Base-by-base conservation (phyloP, 1,140 invertebrate genomes). In the Leptonema lineaticorne region DNA sequence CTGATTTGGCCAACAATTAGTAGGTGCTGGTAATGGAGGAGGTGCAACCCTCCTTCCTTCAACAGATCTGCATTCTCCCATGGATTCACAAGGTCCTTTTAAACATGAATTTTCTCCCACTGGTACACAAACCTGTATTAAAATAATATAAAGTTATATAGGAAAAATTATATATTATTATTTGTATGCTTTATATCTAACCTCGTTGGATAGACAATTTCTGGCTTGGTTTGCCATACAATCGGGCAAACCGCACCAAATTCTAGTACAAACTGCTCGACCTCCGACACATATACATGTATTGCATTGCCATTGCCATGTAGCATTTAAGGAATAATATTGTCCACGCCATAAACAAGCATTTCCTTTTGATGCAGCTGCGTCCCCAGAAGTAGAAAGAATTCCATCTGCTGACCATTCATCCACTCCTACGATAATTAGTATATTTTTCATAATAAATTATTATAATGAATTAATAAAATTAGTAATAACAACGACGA, bases 161-260 rank as follows among this genome's bases (percentile, higher is more conserved):
- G 2, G 20, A 48, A 48, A 20, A 48, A 4, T 20, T 48, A 48
- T 48, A 22, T 18, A 63, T 41, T 41, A 41, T 11, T 9, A 62
- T 8, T 30, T n/a, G 11, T 26, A 58, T 26, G 26, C 27, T 67
- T 16, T 57, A 41, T 18, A 28, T 60, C 50, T 73, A 67, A 83
- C 82, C 82, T 87, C 85, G 73, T 87, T 82, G 60, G 84, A 78
- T 72, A 83, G 78, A 76, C 87, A 83, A 64, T 75, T 68, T 71
- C 81, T 77, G 1, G 84, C 79, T 69, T 79, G 82, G 29, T 79
- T 75, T 37, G 85, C 87, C 29, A 91, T 81, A 75, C 92, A 94
- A 76, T 93, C 92, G n/a, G 87, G 85, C 22, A 90, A 82, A 4
- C 91, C 91, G 75, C 92, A 93, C 91, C 91, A 93, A 18, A 95